Base-by-base conservation (phyloP, 2,797 vertebrate species). In the Malurus splendens region DNA sequence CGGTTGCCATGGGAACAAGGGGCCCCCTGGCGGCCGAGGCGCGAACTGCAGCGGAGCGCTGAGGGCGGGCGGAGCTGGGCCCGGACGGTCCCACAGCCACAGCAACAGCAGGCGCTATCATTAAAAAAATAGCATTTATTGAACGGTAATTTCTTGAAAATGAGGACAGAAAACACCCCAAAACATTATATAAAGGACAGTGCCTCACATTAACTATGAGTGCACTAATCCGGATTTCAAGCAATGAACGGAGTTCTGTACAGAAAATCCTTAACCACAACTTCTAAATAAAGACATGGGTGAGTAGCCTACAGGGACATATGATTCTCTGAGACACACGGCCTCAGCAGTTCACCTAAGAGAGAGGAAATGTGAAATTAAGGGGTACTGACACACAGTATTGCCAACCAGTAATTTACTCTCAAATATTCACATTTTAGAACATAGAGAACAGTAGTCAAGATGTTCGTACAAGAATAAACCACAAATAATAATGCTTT, bases 31-130 rank as follows among this genome's bases (percentile, higher is more conserved):
- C 6, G 48, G 30, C 20, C 7, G 15, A 7, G n/a, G 67, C 17
- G 24, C 23, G 45, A 56, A 23, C 5, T 2, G 32, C 14, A 13
- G 10, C 17, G 18, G 11, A 2, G 39, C 28, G 32, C 50, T 25
- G 74, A 30, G 60, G 41, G 54, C 20, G 28, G 28, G 54, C 32
- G 9, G 22, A 18, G 27, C 22, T 22, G 9, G 22, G 36, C 36
- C 36, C 36, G 36, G 36, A 36, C 36, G 36, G 36, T 36, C 10
- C 36, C 36, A 4, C 50, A 11, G 36, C 2, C 42, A 1, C n/a
- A 2, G 18, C 7, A 3, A 4, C 24, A 1, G 0, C 17, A 4
- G 41, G 16, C 20, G 42, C 6, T 2, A 12, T 0, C 9, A 28
- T 61, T 12, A 23, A 20, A 55, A 38, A 76, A 14, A 38, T 0